Evolutionary conservation across 2,888 invertebrate species (phyloP).

Genomic region (Troilus luridus): DNA sequence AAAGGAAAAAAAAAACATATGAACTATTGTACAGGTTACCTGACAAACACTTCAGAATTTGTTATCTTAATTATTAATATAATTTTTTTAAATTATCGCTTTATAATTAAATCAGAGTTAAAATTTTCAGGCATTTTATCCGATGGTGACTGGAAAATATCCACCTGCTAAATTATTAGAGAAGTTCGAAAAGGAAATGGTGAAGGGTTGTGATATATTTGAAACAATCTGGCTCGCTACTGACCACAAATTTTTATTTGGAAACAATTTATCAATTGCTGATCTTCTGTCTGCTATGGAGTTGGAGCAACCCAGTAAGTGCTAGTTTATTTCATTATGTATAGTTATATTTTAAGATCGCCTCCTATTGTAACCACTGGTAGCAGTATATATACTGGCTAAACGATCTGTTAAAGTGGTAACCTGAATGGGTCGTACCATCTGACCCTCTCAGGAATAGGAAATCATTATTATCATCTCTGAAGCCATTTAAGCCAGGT

Average conservation of each 20-base stretch:
- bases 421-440: no score
- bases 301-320: constrained; percentile 70
- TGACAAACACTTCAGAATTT: no score
- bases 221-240: constrained; percentile 68
- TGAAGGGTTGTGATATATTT: constrained; percentile 67
- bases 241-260: constrained; percentile 67
- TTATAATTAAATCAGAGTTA: not conserved
- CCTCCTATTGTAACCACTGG: no score
- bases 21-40: no score
- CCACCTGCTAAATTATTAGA: not conserved
- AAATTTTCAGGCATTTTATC: constrained; percentile 36
- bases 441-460: no score
- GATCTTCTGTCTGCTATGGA: constrained; percentile 70
- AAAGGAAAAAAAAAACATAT: no score
- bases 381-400: no score
- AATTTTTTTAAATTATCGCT: no score
- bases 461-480: no score
- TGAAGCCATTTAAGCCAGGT: no score
- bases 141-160: constrained; percentile 24
- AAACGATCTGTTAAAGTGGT: no score
- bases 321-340: not conserved
- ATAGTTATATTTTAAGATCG: not conserved
- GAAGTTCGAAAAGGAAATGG: constrained; percentile 66
- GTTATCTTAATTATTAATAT: no score
- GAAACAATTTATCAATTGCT: constrained; percentile 69